A percentile compares a stretch with the other conserved stretches of the same genome.
These are phyloP conservation scores for Pipistrellus pygmaeus DNA, from an alignment of 2,797 vertebrate genomes.

Conservation along the genomic window DNA sequence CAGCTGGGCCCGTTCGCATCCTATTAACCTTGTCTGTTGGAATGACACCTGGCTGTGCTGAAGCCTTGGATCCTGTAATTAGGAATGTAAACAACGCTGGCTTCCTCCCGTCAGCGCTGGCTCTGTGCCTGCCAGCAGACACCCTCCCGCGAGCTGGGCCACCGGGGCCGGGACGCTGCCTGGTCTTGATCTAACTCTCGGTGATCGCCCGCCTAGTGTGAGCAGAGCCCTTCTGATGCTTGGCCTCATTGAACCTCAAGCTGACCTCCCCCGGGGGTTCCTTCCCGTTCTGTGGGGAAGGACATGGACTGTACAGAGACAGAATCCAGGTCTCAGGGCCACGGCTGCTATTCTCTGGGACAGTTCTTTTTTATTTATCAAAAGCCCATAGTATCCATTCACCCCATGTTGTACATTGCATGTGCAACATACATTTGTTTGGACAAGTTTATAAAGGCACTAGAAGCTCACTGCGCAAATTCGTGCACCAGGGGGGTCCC, in stretches of 20 bases:
- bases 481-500: no score
- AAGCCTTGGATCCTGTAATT: slow-evolving; percentile 83
- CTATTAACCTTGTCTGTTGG: slow-evolving; percentile 87
- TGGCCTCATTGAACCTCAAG: background rate
- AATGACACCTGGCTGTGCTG: slow-evolving; percentile 84
- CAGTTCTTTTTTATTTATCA: background rate
- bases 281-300: background rate
- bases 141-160: background rate
- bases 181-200: background rate
- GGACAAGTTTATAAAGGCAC: background rate
- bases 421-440: background rate
- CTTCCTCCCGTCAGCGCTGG: slow-evolving; percentile 47
- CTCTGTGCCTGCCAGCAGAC: slow-evolving; percentile 7
- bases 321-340: background rate
- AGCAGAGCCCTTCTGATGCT: background rate
- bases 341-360: background rate
- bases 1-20: slow-evolving; percentile 85
- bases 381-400: background rate
- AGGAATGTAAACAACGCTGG: slow-evolving; percentile 81
- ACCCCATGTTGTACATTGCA: background rate
- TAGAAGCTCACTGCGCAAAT: no score
- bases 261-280: background rate
- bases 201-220: accelerated
- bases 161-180: background rate
- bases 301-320: background rate